Conservation (phyloP, 2,797 vertebrate genomes). For the Discoglossus pictus region DNA sequence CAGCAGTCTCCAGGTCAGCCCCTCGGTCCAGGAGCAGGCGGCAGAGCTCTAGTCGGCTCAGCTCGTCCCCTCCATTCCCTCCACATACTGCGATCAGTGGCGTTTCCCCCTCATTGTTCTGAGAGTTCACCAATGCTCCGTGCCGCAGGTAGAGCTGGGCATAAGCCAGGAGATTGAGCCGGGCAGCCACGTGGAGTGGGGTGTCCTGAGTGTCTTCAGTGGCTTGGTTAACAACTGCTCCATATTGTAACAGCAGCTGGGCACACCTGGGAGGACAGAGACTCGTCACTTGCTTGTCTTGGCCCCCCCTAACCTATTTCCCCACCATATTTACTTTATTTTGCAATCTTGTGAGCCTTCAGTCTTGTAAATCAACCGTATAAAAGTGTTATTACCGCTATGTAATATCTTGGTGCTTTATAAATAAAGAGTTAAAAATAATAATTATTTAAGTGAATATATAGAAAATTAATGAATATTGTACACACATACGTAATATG, state of each 20-base stretch:
- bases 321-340: no score
- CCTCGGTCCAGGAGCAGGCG: slow-evolving; percentile 60
- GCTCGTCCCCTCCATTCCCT: neutral
- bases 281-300: no score
- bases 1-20: slow-evolving; percentile 52
- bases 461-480: no score
- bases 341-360: no score
- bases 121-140: slow-evolving; percentile 57
- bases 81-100: slow-evolving; percentile 66
- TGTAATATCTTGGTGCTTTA: no score
- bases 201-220: slow-evolving; percentile 62
- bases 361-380: no score
- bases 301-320: no score
- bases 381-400: no score
- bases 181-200: slow-evolving; percentile 69
- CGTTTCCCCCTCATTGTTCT: slow-evolving; percentile 60
- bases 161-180: slow-evolving; percentile 62
- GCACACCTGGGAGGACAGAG: slow-evolving; percentile 69
- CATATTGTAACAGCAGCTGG: slow-evolving; percentile 65
- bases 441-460: no score
- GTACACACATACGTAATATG: no score
- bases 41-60: slow-evolving; percentile 60
- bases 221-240: slow-evolving; percentile 59
- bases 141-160: slow-evolving; percentile 66
- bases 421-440: no score